Evolutionary conservation across 2,797 vertebrate species (phyloP).

Genomic region (Calcarius lapponicus): DNA sequence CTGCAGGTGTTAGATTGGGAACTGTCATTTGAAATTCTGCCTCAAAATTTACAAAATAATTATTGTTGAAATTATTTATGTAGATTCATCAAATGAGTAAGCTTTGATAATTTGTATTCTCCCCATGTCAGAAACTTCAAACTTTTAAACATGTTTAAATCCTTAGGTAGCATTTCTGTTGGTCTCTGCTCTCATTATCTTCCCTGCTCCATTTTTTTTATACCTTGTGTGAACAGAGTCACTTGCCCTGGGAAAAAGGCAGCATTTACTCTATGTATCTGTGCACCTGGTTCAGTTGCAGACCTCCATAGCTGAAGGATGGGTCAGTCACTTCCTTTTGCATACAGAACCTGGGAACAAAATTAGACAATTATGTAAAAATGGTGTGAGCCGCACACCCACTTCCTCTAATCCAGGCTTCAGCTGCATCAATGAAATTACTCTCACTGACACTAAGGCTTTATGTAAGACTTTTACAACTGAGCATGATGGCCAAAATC

Average conservation of each 20-base stretch:
- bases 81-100: background rate
- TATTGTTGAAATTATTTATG: background rate
- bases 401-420: background rate
- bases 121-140: background rate
- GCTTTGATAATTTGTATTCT: background rate
- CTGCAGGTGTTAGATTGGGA: constrained; percentile 43
- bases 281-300: background rate
- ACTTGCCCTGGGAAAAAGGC: background rate
- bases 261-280: background rate
- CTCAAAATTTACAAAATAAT: constrained; percentile 33
- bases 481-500: background rate
- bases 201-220: background rate
- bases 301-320: background rate
- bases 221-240: background rate
- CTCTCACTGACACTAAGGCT: background rate
- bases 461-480: background rate
- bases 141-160: background rate
- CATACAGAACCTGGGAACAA: background rate
- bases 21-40: background rate
- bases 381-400: background rate
- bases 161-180: background rate
- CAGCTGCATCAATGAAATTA: background rate
- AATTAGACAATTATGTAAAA: background rate
- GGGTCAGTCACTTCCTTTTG: background rate
- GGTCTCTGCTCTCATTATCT: background rate